Evolutionary conservation across 2,888 invertebrate genomes (phyloP).

Genomic region (Catocala nupta): DNA sequence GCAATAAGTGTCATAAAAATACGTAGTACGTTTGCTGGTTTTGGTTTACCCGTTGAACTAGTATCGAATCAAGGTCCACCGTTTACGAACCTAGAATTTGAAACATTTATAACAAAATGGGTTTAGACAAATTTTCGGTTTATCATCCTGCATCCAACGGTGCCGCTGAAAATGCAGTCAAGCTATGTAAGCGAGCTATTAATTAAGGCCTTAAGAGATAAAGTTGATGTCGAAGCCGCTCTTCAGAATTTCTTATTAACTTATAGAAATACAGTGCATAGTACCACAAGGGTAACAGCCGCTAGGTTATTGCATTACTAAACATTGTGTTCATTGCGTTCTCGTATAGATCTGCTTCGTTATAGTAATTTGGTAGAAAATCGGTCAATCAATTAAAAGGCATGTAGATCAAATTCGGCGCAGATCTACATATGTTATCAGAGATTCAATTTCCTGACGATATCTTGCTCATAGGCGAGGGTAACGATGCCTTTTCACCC

Average conservation of each 20-base stretch:
- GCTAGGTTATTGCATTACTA: neutral
- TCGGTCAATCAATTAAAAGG: neutral
- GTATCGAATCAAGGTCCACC: neutral
- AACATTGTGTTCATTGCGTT: no score
- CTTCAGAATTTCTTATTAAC: neutral
- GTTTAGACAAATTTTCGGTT: neutral
- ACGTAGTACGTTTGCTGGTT: no score
- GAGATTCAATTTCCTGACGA: conserved; percentile 4
- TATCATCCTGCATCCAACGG: no score
- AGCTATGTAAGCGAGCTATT: no score
- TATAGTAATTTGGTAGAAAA: neutral
- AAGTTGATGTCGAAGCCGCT: neutral
- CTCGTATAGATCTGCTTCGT: neutral
- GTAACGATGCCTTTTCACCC: neutral
- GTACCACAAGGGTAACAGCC: neutral
- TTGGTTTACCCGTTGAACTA: neutral
- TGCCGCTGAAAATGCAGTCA: no score
- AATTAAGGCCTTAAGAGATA: no score
- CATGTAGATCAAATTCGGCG: neutral
- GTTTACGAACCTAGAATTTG: neutral
- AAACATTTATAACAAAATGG: neutral
- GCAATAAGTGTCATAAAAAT: no score
- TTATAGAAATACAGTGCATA: neutral
- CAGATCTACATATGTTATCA: neutral
- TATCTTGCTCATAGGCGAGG: neutral